Evolutionary conservation across 2,888 invertebrate species (phyloP).

Genomic region (Atherix ibis): DNA sequence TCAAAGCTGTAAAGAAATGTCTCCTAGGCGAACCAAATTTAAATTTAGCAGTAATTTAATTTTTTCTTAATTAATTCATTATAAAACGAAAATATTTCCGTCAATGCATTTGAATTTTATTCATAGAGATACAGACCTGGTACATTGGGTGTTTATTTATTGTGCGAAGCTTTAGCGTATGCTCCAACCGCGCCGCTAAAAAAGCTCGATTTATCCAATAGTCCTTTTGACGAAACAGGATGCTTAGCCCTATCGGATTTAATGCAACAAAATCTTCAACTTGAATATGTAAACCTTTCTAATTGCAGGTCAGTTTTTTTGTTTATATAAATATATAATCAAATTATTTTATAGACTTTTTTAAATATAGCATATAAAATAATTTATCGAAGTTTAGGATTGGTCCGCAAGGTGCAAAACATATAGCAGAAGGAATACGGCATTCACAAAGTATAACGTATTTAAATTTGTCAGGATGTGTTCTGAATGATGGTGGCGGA

Average conservation of each 20-base stretch:
- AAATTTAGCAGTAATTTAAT: not conserved
- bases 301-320: conserved; percentile 6
- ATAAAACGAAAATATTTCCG: not conserved
- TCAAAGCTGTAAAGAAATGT: not conserved
- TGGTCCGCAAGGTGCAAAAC: conserved; percentile 6
- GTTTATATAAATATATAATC: not conserved
- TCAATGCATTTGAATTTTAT: not conserved
- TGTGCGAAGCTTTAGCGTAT: conserved; percentile 4
- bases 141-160: conserved; percentile 3
- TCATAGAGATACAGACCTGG: conserved; percentile 1
- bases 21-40: not conserved
- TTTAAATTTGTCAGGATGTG: conserved; percentile 10
- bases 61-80: not conserved
- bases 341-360: not conserved
- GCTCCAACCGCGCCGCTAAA: conserved; percentile 1
- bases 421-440: conserved; percentile 9
- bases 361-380: not conserved
- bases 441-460: conserved; percentile 5
- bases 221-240: conserved; percentile 5
- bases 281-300: conserved; percentile 9
- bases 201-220: conserved; percentile 6
- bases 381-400: conserved; percentile 6
- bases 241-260: conserved; percentile 7
- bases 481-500: conserved; percentile 10
- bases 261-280: conserved; percentile 2